Base-by-base conservation (phyloP, 53 echinoderm and acorn worm species). In the Holothuria scabra region DNA sequence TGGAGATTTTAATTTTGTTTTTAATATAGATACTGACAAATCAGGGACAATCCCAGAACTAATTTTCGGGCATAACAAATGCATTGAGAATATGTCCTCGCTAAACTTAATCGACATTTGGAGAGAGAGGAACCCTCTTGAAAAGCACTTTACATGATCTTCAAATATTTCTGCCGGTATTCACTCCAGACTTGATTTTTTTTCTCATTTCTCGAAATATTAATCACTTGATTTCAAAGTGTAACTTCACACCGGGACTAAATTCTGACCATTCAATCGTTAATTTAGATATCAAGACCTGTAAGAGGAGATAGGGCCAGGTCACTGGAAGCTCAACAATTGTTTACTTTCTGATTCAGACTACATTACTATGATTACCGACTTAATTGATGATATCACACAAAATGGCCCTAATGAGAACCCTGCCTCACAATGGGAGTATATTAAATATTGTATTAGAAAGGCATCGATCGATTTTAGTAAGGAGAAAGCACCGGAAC, bases 281-380 rank as follows among this genome's bases (percentile, higher is more conserved):
- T n/a, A 63, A n/a, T n/a, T n/a, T n/a, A n/a, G n/a, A n/a, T n/a
- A n/a, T n/a, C n/a, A n/a, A n/a, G n/a, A n/a, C n/a, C 23, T 37
- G 18, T 83, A 46, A 20, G 32, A n/a, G 34, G 38, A 68, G 46
- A 29, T 46, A 22, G 83, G 67, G 38, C 64, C 38, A 8, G 65
- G 83, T 46, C 67, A 34, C 38, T 83, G 83, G 83, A 83, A 83
- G 29, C 30, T 83, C 8, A 83, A 83, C 67, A 83, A 83, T 44
- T 32, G 66, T 16, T 66, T 83, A 0, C 46, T 67, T 37, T 10
- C 12, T 12, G 83, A 83, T 34, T 24, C 23, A 10, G 30, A 44
- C 23, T 76, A 52, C 55, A 24, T 56, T 6, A 21, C 49, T 20
- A 76, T 1, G 26, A 76, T 76, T 76, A 25, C 76, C 26, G 56